Base-by-base conservation (phyloP, 2,797 vertebrate genomes). In the Chaunax sp. region DNA sequence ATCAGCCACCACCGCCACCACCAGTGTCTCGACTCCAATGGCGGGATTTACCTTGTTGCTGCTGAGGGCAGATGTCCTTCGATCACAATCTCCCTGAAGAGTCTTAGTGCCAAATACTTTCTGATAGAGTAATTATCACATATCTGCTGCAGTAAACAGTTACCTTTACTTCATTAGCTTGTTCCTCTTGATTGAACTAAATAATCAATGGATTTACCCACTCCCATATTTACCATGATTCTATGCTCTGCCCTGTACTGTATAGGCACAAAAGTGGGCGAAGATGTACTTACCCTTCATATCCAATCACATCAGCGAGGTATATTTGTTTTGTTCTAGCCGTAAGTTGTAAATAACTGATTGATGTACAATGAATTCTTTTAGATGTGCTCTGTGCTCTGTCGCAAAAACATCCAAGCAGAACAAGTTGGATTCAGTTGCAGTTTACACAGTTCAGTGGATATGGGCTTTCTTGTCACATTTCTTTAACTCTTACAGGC, bases 371-470 rank as follows among this genome's bases (percentile, higher is more conserved):
- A 25, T 40, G 35, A 49, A 30, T 59, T 53, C 6, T 11, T 18
- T 16, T 14, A 9, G 38, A 62, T 66, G 22, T 4, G n/a, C 14
- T 57, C 18, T 40, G 37, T 54, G 33, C 58, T 55, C 43, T 41
- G 30, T 33, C 64, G 69, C 53, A 74, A 59, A 76, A 75, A 57
- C 63, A 58, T 44, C 20, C 56, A 63, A 70, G 52, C 23, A 28
- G 44, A 68, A 63, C 41, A 15, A 59, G 35, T 51, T 46, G 23
- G 69, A 59, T 65, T 51, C 10, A 74, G 60, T 45, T 50, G n/a
- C 40, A 46, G 28, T 47, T 71, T 26, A 41, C 54, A 45, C 33
- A 43, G n/a, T 46, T 60, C 45, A 61, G 15, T 46, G 12, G 49
- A 18, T 19, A 6, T 10, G 11, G 3, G 6, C 38, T 18, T 18